Evolutionary conservation across 2,888 invertebrate species (phyloP), one percentile per base, ranked within the genome.

Genomic region (Apotomis turbidana): DNA sequence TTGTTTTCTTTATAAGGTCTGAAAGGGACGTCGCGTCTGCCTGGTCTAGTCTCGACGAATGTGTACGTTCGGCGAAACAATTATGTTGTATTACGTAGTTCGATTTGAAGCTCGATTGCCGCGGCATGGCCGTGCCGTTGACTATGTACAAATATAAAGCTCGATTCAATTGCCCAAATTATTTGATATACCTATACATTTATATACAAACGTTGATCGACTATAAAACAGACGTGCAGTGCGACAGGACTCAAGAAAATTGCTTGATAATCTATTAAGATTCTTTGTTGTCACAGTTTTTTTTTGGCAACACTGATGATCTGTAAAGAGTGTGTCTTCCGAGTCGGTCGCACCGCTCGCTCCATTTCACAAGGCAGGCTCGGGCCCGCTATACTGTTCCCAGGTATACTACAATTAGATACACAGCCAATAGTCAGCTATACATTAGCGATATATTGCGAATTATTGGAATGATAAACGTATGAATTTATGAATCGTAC

Each of bases 141-240:
- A 38, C 44, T 71, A 71, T 71, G 57, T 68, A 71, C 71, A 62
- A 62, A 68, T 71, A 71, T 71, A 68, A 71, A 71, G 71, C 71
- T 71, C 71, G 71, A 68, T 71, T 71, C 61, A 71, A 71, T 71
- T 71, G 71, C 68, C 68, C 67, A 71, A 51, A 68, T 71, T 68
- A 68, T 68, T 71, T 49, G 38, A 49, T 67, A 66, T 49, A 71
- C 15, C 61, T 68, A 71, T 71, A 71, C 67, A 71, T 67, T 57
- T 71, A 71, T 71, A 71, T 71, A 71, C 68, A 71, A 60, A 68
- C 67, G 61, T 71, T 68, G 67, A 68, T 71, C 67, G 71, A 71
- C 27, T 55, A 38, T 68, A 57, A 51, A 9, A 41, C 51, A 41
- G 58, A 64, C 41, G n/a, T n/a, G 13, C 3, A 41, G 55, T 66